phyloP scores from a whole-genome alignment of 2,113 vertebrate species.

The Corapipo altera region DNA sequence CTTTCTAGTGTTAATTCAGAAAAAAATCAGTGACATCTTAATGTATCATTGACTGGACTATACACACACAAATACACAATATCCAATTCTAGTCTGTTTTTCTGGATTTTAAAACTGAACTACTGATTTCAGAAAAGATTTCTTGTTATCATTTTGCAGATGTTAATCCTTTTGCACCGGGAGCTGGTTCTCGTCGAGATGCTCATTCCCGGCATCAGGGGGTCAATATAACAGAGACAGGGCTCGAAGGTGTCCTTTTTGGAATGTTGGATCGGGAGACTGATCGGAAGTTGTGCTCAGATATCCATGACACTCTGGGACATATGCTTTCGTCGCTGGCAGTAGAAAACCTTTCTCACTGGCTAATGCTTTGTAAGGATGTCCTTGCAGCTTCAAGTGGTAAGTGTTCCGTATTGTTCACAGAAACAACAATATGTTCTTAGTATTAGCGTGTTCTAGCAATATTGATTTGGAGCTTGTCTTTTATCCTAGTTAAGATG shows the following conservation, averaged over 20 bases:
- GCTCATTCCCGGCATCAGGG: slow-evolving; percentile 77
- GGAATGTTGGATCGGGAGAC: slow-evolving; percentile 98
- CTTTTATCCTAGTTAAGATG: not conserved
- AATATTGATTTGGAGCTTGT: not conserved
- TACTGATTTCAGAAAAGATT: not conserved
- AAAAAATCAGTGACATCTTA: not conserved
- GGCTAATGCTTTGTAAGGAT: slow-evolving; percentile 97
- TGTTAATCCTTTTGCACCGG: slow-evolving; percentile 71
- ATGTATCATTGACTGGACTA: not conserved
- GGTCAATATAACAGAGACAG: slow-evolving; percentile 94
- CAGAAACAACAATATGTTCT: not conserved
- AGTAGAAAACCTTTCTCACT: slow-evolving; percentile 94
- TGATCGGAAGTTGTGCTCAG: slow-evolving; percentile 93
- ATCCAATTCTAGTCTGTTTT: not conserved
- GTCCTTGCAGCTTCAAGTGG: slow-evolving; percentile 96
- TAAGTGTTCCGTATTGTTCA: slow-evolving; percentile 56
- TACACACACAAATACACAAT: too few relatives aligned
- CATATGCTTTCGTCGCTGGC: slow-evolving; percentile 98
- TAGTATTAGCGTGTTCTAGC: not conserved
- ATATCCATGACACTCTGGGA: slow-evolving; percentile 96
- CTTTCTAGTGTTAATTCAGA: not conserved
- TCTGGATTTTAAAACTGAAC: not conserved
- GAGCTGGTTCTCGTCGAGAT: slow-evolving; percentile 68
- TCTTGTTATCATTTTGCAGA: slow-evolving; percentile 64
- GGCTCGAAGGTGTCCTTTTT: slow-evolving; percentile 94